phyloP scores from a whole-genome alignment of 1,140 invertebrate genomes.

The Papilio glaucus region DNA sequence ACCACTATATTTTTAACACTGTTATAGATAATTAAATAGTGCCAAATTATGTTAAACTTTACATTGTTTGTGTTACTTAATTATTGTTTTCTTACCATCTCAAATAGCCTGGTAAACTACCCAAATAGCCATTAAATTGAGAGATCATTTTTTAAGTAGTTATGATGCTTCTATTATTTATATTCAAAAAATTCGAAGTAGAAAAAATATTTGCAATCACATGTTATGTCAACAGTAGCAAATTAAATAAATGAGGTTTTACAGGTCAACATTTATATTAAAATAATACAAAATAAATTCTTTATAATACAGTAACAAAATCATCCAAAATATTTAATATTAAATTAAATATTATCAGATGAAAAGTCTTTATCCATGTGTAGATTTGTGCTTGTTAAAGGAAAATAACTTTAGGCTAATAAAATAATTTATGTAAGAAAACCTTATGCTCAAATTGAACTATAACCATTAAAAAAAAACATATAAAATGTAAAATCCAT shows the following conservation, averaged over 20 bases:
- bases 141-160: slow-evolving; percentile 42
- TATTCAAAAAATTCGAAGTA: background rate
- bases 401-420: background rate
- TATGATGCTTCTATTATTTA: background rate
- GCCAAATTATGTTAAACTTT: background rate
- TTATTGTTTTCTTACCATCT: background rate
- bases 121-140: slow-evolving; percentile 1
- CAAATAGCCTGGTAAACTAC: background rate
- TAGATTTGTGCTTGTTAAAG: slow-evolving; percentile 31
- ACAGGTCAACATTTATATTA: background rate
- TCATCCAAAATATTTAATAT: slow-evolving; percentile 11
- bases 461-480: slow-evolving; percentile 1
- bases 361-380: background rate
- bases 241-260: background rate
- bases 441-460: slow-evolving; percentile 7
- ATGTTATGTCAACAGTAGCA: background rate
- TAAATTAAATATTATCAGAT: background rate
- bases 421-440: background rate
- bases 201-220: background rate
- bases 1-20: background rate
- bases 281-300: slow-evolving; percentile 16
- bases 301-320: slow-evolving; percentile 19
- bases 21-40: background rate
- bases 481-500: too few species aligned
- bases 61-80: background rate